These are phyloP conservation scores for Ophion obscuratus DNA, from an alignment of 2,888 invertebrate species.

Conservation along the genomic window DNA sequence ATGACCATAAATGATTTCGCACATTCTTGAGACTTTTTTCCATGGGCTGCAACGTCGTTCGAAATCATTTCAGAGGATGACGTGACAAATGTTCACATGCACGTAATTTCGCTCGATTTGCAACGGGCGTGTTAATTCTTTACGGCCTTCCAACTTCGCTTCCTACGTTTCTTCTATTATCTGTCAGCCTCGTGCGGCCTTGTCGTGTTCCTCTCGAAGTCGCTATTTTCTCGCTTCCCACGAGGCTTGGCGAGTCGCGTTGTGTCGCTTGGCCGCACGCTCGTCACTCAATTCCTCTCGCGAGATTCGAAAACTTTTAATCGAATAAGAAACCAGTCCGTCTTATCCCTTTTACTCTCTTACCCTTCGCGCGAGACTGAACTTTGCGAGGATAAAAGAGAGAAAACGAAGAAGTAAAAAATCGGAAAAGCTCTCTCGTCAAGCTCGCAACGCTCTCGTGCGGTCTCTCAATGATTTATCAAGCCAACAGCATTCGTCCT, in stretches of 20 bases:
- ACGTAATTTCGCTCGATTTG: neutral
- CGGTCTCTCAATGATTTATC: neutral
- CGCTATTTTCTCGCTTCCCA: slow-evolving; percentile 7
- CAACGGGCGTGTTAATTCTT: neutral
- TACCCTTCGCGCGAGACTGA: slow-evolving; percentile 1
- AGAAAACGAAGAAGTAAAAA: slow-evolving; percentile 8
- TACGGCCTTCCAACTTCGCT: neutral
- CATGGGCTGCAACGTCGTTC: no score
- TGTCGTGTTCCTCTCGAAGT: neutral
- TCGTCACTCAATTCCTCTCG: slow-evolving; percentile 45
- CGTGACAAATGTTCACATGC: neutral
- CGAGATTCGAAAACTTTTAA: slow-evolving; percentile 62
- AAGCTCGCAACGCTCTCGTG: neutral
- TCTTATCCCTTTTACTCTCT: slow-evolving; percentile 34
- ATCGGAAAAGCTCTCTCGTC: neutral
- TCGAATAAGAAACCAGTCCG: slow-evolving; percentile 48
- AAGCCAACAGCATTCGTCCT: neutral
- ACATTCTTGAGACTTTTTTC: no score
- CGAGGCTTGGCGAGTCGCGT: slow-evolving; percentile 10
- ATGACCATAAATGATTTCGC: no score
- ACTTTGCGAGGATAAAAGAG: slow-evolving; percentile 29
- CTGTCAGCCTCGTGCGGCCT: neutral
- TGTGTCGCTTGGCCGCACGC: slow-evolving; percentile 26
- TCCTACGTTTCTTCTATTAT: slow-evolving; percentile 10
- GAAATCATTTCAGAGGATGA: no score